These are phyloP conservation scores for Andrena camellia DNA, from an alignment of 2,888 invertebrate genomes.

Conservation along the genomic window DNA sequence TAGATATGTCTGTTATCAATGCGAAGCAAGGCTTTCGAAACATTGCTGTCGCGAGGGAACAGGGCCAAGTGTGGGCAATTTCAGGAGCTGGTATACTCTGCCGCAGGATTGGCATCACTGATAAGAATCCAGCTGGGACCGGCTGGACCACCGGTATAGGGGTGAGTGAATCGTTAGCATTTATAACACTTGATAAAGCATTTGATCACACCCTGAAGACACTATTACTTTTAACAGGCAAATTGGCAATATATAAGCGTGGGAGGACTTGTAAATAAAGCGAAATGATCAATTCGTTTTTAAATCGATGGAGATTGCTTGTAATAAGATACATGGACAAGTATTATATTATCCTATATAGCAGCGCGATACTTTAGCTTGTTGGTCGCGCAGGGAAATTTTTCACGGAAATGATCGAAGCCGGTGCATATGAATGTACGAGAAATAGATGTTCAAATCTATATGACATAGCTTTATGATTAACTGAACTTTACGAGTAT, in stretches of 20 bases:
- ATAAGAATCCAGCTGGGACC: conserved; percentile 90
- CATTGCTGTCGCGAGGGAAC: conserved; percentile 88
- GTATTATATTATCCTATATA: conserved; percentile 32
- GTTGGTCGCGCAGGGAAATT: conserved; percentile 28
- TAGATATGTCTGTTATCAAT: conserved; percentile 81
- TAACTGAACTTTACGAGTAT: conserved; percentile 8
- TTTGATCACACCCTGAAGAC: conserved; percentile 15
- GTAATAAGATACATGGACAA: conserved; percentile 18
- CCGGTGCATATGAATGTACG: conserved; percentile 14
- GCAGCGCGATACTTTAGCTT: conserved; percentile 15
- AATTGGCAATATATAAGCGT: conserved; percentile 82
- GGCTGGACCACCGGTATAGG: conserved; percentile 92
- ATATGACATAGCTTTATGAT: conserved; percentile 34
- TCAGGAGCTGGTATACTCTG: conserved; percentile 90
- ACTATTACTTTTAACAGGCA: conserved; percentile 74
- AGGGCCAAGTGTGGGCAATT: conserved; percentile 91
- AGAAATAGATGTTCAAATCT: conserved; percentile 18
- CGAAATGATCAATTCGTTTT: conserved; percentile 61
- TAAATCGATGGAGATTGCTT: conserved; percentile 1
- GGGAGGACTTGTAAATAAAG: conserved; percentile 77
- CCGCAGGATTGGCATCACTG: conserved; percentile 91
- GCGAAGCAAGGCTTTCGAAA: conserved; percentile 88
- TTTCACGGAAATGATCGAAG: conserved; percentile 19
- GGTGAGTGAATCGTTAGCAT: conserved; percentile 81
- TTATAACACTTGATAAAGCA: not conserved